phyloP scores from a whole-genome alignment of 2,888 invertebrate genomes.

The Acleris literana region DNA sequence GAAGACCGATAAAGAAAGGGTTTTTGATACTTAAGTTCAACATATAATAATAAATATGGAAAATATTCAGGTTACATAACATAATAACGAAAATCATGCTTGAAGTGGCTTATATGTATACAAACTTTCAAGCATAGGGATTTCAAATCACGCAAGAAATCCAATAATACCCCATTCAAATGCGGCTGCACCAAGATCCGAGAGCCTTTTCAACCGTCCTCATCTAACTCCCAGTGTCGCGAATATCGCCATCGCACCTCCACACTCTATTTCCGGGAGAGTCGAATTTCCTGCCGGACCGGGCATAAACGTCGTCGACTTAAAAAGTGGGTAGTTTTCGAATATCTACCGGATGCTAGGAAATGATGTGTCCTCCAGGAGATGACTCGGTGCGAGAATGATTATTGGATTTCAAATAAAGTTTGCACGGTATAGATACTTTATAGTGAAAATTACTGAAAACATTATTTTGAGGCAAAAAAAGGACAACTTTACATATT shows the following conservation, averaged over 20 bases:
- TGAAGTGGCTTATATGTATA: neutral
- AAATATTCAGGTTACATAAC: neutral
- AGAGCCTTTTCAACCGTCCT: conserved; percentile 48
- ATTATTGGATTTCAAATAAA: conserved; percentile 32
- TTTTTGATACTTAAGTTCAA: no score
- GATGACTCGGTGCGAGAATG: conserved; percentile 49
- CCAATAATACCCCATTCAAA: conserved; percentile 43
- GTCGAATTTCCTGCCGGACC: conserved; percentile 69
- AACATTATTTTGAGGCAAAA: no score
- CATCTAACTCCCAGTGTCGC: conserved; percentile 45
- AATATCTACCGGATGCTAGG: conserved; percentile 71
- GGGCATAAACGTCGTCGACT: conserved; percentile 66
- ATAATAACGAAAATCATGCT: neutral
- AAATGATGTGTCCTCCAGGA: conserved; percentile 68
- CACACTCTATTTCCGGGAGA: conserved; percentile 78
- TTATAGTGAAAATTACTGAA: neutral
- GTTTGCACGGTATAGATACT: conserved; percentile 2
- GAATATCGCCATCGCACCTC: conserved; percentile 61
- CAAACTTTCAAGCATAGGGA: conserved; percentile 19
- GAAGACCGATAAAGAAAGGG: no score
- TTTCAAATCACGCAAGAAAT: conserved; percentile 33
- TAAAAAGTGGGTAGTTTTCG: conserved; percentile 79
- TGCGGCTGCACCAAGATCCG: conserved; percentile 45
- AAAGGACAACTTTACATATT: no score
- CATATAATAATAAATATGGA: neutral